Conservation (phyloP, 2,113 vertebrate genomes). For the Muntiacus muntjak region DNA sequence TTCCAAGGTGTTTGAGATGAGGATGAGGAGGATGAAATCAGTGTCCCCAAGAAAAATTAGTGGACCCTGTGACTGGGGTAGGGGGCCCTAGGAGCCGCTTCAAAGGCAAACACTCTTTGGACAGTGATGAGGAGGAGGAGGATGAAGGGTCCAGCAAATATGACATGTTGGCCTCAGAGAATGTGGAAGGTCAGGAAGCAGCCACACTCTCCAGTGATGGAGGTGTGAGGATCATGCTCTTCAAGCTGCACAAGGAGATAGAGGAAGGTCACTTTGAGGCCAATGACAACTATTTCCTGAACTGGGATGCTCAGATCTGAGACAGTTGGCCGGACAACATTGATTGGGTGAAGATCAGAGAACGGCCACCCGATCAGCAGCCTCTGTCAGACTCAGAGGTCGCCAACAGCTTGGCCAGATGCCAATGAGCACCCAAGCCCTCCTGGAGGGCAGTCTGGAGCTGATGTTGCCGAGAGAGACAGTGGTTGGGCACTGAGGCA, state of each 20-base stretch:
- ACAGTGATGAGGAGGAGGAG: conserved; percentile 93
- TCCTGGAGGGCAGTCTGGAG: conserved; percentile 82
- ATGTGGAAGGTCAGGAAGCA: conserved; percentile 91
- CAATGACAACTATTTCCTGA: conserved; percentile 92
- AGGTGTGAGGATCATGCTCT: conserved; percentile 90
- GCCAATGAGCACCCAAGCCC: conserved; percentile 69
- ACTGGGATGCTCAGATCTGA: conserved; percentile 87
- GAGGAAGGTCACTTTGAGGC: conserved; percentile 94
- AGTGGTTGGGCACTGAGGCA: conserved; percentile 85
- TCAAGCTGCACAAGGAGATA: conserved; percentile 93
- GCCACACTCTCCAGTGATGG: conserved; percentile 91
- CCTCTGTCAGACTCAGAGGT: conserved; percentile 56
- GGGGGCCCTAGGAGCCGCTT: conserved; percentile 90
- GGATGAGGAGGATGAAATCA: conserved; percentile 81
- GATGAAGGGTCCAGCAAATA: conserved; percentile 85
- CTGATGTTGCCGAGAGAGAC: conserved; percentile 88
- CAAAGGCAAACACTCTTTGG: conserved; percentile 92
- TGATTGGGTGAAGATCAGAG: conserved; percentile 91
- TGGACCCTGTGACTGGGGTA: conserved; percentile 72
- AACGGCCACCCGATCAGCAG: conserved; percentile 77
- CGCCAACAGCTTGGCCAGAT: conserved; percentile 55
- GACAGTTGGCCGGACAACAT: conserved; percentile 95
- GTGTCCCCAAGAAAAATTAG: conserved; percentile 84
- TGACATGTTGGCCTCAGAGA: conserved; percentile 88
- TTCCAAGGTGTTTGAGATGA: conserved; percentile 84